Percentiles rank a stretch among this genome's conserved stretches.
phyloP scores from a whole-genome alignment of 2,888 invertebrate genomes.

The Apamea monoglypha region DNA sequence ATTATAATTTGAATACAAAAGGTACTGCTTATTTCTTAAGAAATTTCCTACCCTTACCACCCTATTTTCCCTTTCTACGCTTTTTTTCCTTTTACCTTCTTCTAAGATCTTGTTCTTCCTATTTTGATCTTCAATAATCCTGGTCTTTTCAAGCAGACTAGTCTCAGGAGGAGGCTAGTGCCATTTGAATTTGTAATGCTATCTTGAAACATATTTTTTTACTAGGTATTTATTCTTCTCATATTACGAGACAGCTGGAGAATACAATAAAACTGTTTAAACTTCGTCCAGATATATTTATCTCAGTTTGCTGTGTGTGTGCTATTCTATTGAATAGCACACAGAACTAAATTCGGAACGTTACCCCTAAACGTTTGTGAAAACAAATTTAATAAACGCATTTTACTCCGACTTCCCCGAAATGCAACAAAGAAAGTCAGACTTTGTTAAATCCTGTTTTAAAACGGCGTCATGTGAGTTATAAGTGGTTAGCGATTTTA shows the following conservation, averaged over 20 bases:
- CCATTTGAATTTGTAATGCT: not conserved
- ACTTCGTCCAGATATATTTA: slow-evolving; percentile 2
- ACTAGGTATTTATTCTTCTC: not conserved
- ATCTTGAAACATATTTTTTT: not conserved
- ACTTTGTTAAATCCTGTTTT: slow-evolving; percentile 63
- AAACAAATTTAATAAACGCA: slow-evolving; percentile 71
- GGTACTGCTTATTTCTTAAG: no score
- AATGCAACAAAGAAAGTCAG: slow-evolving; percentile 67
- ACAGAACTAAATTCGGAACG: slow-evolving; percentile 35
- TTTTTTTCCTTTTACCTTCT: no score
- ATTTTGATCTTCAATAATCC: no score
- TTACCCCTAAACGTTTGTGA: slow-evolving; percentile 53
- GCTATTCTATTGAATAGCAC: no score
- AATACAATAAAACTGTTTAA: slow-evolving; percentile 1
- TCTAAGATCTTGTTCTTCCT: no score
- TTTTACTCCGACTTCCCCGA: slow-evolving; percentile 55
- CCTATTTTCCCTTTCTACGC: no score
- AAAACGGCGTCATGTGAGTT: slow-evolving; percentile 36
- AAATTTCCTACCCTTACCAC: no score
- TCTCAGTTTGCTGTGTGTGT: no score
- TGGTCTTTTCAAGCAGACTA: no score
- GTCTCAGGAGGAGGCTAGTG: no score
- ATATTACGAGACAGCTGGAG: not conserved
- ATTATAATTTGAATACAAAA: no score
- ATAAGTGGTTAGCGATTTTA: slow-evolving; percentile 26